Evolutionary conservation across 2,888 invertebrate genomes (phyloP).

Genomic region (Agrochola circellaris): DNA sequence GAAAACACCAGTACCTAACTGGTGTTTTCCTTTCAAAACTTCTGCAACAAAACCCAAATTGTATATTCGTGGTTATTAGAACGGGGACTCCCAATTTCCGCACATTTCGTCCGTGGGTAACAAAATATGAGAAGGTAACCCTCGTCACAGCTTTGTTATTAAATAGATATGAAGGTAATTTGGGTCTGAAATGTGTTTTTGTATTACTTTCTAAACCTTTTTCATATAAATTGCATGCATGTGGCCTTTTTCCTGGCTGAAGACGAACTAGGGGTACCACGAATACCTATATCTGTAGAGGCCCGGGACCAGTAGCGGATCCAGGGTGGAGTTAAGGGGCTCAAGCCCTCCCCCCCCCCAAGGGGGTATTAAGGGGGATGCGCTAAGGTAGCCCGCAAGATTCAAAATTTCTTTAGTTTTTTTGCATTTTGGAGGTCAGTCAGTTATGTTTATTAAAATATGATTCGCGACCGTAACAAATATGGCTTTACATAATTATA

Average conservation of each 20-base stretch:
- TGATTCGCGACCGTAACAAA: too few relatives aligned
- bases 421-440: too few relatives aligned
- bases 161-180: constrained; percentile 40
- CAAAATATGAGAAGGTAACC: constrained; percentile 46
- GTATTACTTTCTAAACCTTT: constrained; percentile 32
- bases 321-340: too few relatives aligned
- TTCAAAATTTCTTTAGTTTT: too few relatives aligned
- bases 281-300: background rate
- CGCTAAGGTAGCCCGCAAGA: too few relatives aligned
- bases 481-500: too few relatives aligned
- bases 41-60: constrained; percentile 9
- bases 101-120: constrained; percentile 16
- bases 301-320: too few relatives aligned
- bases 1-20: too few relatives aligned
- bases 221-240: constrained; percentile 2
- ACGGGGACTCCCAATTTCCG: constrained; percentile 17
- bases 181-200: constrained; percentile 26
- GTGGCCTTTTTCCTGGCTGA: background rate
- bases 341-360: too few relatives aligned
- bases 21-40: background rate
- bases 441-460: too few relatives aligned
- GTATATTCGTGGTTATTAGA: constrained; percentile 19
- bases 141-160: constrained; percentile 51
- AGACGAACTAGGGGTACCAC: background rate
- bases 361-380: too few relatives aligned